phyloP scores from a whole-genome alignment of 1,140 invertebrate species.

The Oppia nitens region DNA sequence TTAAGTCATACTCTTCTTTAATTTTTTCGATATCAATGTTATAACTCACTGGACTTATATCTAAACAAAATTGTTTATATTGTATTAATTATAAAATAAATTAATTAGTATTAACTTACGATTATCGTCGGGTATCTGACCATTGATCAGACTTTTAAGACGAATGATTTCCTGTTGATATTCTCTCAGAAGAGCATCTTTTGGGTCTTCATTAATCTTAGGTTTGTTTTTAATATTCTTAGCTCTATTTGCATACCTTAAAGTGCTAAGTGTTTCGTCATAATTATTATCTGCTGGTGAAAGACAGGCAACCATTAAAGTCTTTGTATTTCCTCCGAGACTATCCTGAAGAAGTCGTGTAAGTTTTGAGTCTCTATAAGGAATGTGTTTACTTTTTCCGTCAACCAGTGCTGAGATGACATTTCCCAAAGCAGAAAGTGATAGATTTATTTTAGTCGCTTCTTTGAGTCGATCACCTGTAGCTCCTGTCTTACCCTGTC shows the following conservation, averaged over 20 bases:
- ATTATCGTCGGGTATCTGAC: neutral
- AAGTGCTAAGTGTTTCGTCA: slow-evolving; percentile 73
- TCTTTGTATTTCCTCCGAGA: slow-evolving; percentile 84
- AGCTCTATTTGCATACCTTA: slow-evolving; percentile 67
- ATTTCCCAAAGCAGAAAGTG: slow-evolving; percentile 77
- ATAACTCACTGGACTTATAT: slow-evolving; percentile 3
- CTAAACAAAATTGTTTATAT: too few relatives aligned
- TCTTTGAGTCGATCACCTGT: slow-evolving; percentile 73
- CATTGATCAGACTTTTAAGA: slow-evolving; percentile 39
- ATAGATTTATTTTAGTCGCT: slow-evolving; percentile 89
- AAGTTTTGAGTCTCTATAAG: slow-evolving; percentile 78
- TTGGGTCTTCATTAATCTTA: slow-evolving; percentile 81
- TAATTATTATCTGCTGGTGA: slow-evolving; percentile 75
- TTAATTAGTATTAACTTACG: neutral
- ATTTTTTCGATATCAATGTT: slow-evolving; percentile 10
- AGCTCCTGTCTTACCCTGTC: slow-evolving; percentile 68
- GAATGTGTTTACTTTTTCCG: slow-evolving; percentile 74
- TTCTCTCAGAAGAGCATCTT: slow-evolving; percentile 67
- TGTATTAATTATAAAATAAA: neutral
- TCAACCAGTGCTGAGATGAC: slow-evolving; percentile 83
- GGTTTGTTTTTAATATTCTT: slow-evolving; percentile 89
- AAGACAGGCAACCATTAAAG: slow-evolving; percentile 81
- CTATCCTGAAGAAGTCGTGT: slow-evolving; percentile 76
- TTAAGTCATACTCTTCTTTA: slow-evolving; percentile 32
- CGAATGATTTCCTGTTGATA: slow-evolving; percentile 72